These are phyloP conservation scores for Caradrina kadenii DNA, from an alignment of 2,888 invertebrate species.

Conservation along the genomic window DNA sequence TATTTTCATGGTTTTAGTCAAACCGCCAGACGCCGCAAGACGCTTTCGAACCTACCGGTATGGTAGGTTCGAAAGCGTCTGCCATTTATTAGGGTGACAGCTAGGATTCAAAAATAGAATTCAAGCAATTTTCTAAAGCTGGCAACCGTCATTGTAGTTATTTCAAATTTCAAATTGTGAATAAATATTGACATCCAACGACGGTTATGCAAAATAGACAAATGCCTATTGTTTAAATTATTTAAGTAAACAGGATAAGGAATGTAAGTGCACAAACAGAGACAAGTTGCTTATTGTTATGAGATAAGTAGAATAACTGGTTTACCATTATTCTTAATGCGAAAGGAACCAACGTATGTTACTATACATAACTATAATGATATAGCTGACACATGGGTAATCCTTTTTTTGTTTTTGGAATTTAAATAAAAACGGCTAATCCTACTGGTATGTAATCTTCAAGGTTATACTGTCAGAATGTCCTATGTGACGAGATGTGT, in stretches of 20 bases:
- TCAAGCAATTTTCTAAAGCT: too few species aligned
- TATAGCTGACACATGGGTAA: not conserved
- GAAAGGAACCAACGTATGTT: conserved; percentile 10
- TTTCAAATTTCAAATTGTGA: not conserved
- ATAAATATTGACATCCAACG: not conserved
- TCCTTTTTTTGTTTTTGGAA: conserved; percentile 1
- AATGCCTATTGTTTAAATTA: conserved; percentile 13
- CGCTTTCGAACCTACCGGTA: too few species aligned
- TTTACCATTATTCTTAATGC: conserved; percentile 32
- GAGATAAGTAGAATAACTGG: conserved; percentile 43
- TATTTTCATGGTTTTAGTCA: too few species aligned
- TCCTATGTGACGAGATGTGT: too few species aligned
- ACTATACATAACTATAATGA: not conserved
- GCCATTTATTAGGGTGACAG: too few species aligned
- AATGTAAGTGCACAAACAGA: conserved; percentile 9
- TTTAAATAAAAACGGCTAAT: conserved; percentile 17
- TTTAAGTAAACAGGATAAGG: conserved; percentile 10
- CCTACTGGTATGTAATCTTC: not conserved
- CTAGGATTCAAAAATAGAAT: too few species aligned
- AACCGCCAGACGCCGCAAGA: too few species aligned
- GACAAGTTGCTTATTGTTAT: conserved; percentile 38
- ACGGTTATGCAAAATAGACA: not conserved
- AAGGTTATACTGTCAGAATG: conserved; percentile 3
- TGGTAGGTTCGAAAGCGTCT: too few species aligned
- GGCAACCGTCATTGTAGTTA: not conserved